Base-by-base conservation (phyloP, 2,888 invertebrate species). In the Temnothorax unifasciatus region DNA sequence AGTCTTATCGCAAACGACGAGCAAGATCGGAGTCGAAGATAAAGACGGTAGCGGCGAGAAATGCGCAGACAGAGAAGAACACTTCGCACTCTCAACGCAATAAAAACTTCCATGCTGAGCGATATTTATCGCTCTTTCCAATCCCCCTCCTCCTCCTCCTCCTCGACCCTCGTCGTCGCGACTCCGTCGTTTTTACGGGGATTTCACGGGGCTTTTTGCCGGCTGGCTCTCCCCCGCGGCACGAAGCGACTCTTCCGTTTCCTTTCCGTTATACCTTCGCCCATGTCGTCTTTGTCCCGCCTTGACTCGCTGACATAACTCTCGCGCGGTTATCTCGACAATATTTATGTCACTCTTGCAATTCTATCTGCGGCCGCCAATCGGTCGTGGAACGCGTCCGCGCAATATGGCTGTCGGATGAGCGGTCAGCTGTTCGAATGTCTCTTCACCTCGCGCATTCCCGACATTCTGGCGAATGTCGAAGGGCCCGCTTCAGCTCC, bases 331-430 rank as follows among this genome's bases (percentile, higher is more conserved):
- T 92, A 92, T 93, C 92, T 90, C 87, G 79, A 87, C 88, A 90
- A 92, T 90, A 92, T 91, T 92, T 92, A 90, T 88, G 90, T 91
- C 92, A 87, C 86, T 86, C 85, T 83, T 83, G 87, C 89, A 85
- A 88, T 90, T 90, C 91, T 90, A 92, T 90, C 91, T 88, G 79
- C 71, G 34, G 50, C 25, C 82, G 57, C 83, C 50, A 81, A 88
- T 88, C 88, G 69, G 57, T 61, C 44, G 79, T 44, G 66, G 73
- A 82, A 34, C 81, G 76, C 84, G 52, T 52, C 54, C 69, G 61
- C 79, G 69, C 79, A 84, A 87, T 68, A 91, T 89, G 90, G 87
- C 87, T 66, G 85, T 25, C 69, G 68, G 73, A 50, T 57, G 11
- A 73, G 34, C 69, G 85, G 66, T 86, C 90, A 87, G 90, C 75